Conservation (phyloP, 2,888 invertebrate species). For the Artemia sinica region DNA sequence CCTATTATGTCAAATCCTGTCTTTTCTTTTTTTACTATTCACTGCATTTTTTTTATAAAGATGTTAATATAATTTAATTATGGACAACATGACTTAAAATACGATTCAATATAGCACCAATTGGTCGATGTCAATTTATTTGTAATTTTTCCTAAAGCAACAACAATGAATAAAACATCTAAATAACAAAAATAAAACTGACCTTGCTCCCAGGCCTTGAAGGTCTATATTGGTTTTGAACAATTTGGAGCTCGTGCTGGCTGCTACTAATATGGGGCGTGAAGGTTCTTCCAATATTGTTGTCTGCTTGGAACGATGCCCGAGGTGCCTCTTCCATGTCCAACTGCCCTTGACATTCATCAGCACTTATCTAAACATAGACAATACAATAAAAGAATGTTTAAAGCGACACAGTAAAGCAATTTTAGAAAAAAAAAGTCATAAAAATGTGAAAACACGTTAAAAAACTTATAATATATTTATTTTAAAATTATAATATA, state of each 20-base stretch:
- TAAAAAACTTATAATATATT: too few species aligned
- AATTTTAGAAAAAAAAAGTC: neutral
- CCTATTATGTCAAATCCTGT: too few species aligned
- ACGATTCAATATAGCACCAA: too few species aligned
- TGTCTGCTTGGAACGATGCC: neutral
- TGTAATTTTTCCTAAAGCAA: neutral
- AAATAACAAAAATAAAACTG: neutral
- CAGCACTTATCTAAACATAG: neutral
- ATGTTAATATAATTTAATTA: too few species aligned
- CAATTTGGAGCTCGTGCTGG: neutral
- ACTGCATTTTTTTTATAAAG: too few species aligned
- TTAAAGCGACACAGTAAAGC: neutral
- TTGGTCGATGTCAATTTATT: too few species aligned
- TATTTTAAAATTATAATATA: neutral
- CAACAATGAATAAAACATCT: neutral
- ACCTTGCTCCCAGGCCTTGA: neutral
- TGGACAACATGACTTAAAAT: too few species aligned
- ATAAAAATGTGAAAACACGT: too few species aligned
- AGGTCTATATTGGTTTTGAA: neutral
- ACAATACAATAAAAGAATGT: neutral
- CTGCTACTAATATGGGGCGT: neutral
- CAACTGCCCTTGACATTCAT: conserved; percentile 7
- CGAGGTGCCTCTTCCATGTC: neutral
- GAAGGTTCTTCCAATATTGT: neutral
- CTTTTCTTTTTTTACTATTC: too few species aligned